Evolutionary conservation across 1,140 invertebrate species (phyloP).

Genomic region (Ditylenchus dipsaci): DNA sequence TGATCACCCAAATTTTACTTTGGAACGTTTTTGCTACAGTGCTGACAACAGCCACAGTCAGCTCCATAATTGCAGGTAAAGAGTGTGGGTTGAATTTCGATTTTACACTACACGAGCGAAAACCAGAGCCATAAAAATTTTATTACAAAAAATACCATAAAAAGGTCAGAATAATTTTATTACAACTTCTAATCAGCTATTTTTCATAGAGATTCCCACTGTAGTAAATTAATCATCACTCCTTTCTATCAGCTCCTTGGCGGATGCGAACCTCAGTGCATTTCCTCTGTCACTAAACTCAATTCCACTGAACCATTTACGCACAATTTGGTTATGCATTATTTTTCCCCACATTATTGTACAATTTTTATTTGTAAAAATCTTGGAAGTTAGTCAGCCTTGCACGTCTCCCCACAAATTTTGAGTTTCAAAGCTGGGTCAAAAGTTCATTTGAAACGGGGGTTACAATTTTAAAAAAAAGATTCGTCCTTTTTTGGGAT

Average conservation of each 20-base stretch:
- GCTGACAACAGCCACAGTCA: not conserved
- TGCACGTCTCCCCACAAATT: too few relatives aligned
- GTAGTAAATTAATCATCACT: not conserved
- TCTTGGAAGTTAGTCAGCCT: too few relatives aligned
- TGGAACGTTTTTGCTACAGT: not conserved
- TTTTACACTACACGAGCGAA: not conserved
- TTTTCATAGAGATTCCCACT: slow-evolving; percentile 12
- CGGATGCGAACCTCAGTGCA: not conserved
- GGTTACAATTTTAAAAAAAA: too few relatives aligned
- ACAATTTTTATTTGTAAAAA: too few relatives aligned
- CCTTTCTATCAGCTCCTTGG: not conserved
- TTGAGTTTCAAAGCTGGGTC: too few relatives aligned
- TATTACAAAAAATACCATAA: not conserved
- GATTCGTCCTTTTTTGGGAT: too few relatives aligned
- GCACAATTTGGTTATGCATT: too few relatives aligned
- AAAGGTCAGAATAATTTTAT: slow-evolving; percentile 7
- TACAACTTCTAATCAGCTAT: not conserved
- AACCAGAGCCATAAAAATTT: not conserved
- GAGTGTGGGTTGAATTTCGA: not conserved
- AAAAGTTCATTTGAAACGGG: too few relatives aligned
- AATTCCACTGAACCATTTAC: too few relatives aligned
- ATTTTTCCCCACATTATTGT: too few relatives aligned
- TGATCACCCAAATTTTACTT: not conserved
- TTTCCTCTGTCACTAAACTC: not conserved
- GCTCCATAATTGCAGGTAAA: not conserved